Evolutionary conservation across 2,113 vertebrate genomes (phyloP).

Genomic region (Apodemus speciosus): DNA sequence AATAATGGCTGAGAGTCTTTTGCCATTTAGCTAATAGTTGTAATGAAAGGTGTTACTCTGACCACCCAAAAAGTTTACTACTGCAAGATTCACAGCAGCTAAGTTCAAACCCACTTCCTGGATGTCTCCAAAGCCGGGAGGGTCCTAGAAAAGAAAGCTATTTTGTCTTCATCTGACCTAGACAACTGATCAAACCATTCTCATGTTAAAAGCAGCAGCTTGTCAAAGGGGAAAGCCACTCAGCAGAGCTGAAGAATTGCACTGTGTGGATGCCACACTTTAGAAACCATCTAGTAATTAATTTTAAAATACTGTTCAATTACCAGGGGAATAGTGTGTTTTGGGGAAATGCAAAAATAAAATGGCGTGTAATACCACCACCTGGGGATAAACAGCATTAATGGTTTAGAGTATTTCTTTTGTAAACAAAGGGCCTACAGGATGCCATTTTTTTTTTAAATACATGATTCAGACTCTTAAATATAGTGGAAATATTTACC

Average conservation of each 20-base stretch:
- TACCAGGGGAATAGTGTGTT: slow-evolving; percentile 60
- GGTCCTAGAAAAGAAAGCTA: slow-evolving; percentile 78
- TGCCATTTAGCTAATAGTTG: slow-evolving; percentile 79
- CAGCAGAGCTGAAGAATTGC: slow-evolving; percentile 33
- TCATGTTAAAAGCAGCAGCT: slow-evolving; percentile 46
- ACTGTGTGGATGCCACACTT: slow-evolving; percentile 20
- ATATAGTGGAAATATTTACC: slow-evolving; percentile 51
- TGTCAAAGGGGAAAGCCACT: slow-evolving; percentile 32
- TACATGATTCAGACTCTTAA: slow-evolving; percentile 32
- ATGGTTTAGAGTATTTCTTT: slow-evolving; percentile 57
- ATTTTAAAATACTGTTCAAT: slow-evolving; percentile 49
- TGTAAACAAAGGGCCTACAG: slow-evolving; percentile 49
- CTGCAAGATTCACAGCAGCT: slow-evolving; percentile 72
- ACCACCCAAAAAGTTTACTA: slow-evolving; percentile 79
- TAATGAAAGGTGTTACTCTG: slow-evolving; percentile 84
- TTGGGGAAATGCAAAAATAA: slow-evolving; percentile 53
- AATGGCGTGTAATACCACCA: slow-evolving; percentile 62
- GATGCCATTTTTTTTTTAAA: slow-evolving; percentile 31
- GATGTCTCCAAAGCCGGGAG: slow-evolving; percentile 66
- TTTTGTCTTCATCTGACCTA: slow-evolving; percentile 65
- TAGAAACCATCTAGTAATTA: slow-evolving; percentile 51
- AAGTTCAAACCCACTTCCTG: slow-evolving; percentile 73
- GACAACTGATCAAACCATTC: slow-evolving; percentile 37
- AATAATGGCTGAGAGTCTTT: slow-evolving; percentile 74
- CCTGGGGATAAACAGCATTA: slow-evolving; percentile 56